Evolutionary conservation across 2,113 vertebrate species (phyloP), one percentile per base, ranked within the genome.

Genomic region (Tragelaphus imberbis): DNA sequence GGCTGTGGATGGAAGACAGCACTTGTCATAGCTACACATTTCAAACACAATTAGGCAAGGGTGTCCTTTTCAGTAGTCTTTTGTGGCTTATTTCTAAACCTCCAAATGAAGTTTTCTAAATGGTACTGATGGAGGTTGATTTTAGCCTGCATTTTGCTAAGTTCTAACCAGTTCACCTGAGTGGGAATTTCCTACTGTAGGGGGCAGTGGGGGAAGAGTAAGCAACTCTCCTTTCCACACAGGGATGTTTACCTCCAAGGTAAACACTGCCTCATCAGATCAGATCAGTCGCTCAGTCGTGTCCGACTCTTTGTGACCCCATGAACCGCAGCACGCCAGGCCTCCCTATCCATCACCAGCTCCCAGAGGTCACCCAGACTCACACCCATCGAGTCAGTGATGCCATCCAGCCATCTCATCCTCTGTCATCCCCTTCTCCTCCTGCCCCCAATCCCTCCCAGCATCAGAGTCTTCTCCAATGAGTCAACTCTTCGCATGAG

Each of bases 21-120:
- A 25, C 40, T 89, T 44, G 12, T 71, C 30, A 84, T 9, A n/a
- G 28, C 30, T 51, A 19, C 27, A 44, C 82, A 79, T 36, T 84
- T 68, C 21, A 85, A 85, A 40, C 7, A 81, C 68, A 84, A 47
- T 87, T 68, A 21, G 88, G 25, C 19, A 80, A 58, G 49, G 61
- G 85, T 91, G 23, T 71, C n/a, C 36, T 88, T 90, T 96, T 84
- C 40, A 61, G 23, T 86, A 44, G 75, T 58, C 44, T 94, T 92
- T 77, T 77, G 55, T 94, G 40, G 28, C 49, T 36, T 94, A 55
- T 91, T 40, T 82, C 65, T 91, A 90, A 88, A 65, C 15, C 33
- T 93, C 44, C 21, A 94, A 68, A 91, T 84, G 88, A 96, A 58
- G 33, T 33, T 94, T 98, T 91, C 36, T 44, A 88, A 77, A 30